phyloP scores from a whole-genome alignment of 2,113 vertebrate genomes.

The Rostratula benghalensis region DNA sequence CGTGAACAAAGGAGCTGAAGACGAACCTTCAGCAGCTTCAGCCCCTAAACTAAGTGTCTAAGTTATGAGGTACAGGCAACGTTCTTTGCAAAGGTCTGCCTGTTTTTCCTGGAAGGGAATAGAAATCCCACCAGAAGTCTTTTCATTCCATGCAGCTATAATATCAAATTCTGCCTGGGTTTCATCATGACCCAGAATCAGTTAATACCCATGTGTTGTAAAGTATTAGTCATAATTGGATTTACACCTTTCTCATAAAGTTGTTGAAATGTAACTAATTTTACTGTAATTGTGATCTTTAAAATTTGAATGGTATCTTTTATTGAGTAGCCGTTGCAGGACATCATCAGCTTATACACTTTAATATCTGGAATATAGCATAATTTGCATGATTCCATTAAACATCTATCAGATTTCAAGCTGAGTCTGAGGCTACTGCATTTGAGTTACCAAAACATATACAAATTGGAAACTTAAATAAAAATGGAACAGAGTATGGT shows the following conservation, averaged over 20 bases:
- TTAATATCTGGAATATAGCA: constrained; percentile 27
- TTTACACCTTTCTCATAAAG: constrained; percentile 16
- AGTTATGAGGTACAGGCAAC: neutral
- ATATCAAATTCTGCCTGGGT: constrained; percentile 7
- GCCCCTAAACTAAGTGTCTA: neutral
- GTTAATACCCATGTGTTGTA: constrained; percentile 28
- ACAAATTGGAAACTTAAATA: constrained; percentile 15
- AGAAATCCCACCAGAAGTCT: neutral
- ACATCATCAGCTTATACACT: neutral
- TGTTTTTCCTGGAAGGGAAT: neutral
- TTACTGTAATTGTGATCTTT: constrained; percentile 31
- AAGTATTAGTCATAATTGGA: constrained; percentile 26
- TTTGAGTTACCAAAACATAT: neutral
- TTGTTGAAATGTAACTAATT: constrained; percentile 43
- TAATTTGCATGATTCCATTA: constrained; percentile 37
- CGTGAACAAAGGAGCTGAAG: neutral
- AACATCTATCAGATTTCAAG: constrained; percentile 16
- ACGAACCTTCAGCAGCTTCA: neutral
- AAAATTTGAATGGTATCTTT: constrained; percentile 26
- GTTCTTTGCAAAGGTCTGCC: neutral
- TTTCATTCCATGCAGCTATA: neutral
- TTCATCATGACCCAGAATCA: neutral
- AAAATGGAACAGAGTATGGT: neutral
- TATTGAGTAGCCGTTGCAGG: constrained; percentile 21
- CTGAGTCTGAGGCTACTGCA: neutral